Evolutionary conservation across 2,888 invertebrate species (phyloP).

Genomic region (Deroplatys truncata): DNA sequence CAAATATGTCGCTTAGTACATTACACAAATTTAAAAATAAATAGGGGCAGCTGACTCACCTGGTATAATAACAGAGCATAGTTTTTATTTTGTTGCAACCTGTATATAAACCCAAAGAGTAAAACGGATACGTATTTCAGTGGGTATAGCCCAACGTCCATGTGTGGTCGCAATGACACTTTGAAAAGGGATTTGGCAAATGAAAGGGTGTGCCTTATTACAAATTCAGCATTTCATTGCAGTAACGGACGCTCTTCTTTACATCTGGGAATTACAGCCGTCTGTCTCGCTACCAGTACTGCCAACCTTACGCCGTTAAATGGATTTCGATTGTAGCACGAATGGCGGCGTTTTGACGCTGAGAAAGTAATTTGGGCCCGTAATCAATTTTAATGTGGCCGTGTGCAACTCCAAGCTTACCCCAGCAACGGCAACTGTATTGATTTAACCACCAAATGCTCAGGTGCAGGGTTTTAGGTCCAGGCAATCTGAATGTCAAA

Average conservation of each 20-base stretch:
- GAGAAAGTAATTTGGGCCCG: neutral
- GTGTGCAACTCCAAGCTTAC: neutral
- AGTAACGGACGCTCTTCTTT: neutral
- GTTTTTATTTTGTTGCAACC: too few relatives aligned
- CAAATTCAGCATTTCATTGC: neutral
- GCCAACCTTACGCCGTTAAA: neutral
- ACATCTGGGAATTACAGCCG: neutral
- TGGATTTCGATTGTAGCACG: neutral
- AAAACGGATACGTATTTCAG: too few relatives aligned
- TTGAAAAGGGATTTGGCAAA: neutral
- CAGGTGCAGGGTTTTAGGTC: neutral
- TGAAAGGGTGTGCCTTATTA: neutral
- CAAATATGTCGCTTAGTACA: too few relatives aligned
- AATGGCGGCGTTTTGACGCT: neutral
- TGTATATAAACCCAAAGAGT: too few relatives aligned
- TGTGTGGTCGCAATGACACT: neutral
- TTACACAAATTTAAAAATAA: too few relatives aligned
- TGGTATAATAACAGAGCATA: too few relatives aligned
- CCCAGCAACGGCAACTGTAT: neutral
- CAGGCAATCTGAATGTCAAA: neutral
- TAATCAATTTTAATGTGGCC: neutral
- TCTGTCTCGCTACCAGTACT: neutral
- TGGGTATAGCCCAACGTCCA: neutral
- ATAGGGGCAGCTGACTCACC: too few relatives aligned
- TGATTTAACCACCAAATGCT: neutral